phyloP scores from a whole-genome alignment of 1,140 invertebrate genomes.

The Himalopsyche phryganea region DNA sequence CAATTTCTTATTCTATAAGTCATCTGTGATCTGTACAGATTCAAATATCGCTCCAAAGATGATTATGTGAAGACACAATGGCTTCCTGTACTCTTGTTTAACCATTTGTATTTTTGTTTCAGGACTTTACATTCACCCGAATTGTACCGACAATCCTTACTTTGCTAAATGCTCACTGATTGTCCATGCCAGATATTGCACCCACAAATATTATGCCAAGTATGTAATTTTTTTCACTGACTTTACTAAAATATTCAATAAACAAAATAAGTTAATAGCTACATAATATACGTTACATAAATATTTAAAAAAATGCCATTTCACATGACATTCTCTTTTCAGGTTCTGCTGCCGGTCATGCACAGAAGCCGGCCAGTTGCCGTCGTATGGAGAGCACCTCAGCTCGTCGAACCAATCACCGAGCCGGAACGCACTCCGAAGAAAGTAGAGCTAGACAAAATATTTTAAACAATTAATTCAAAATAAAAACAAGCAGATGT shows the following conservation, averaged over 20 bases:
- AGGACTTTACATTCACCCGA: constrained; percentile 71
- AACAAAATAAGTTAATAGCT: background rate
- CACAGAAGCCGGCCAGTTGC: constrained; percentile 74
- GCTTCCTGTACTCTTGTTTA: too few species aligned
- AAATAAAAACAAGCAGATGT: too few species aligned
- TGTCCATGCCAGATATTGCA: constrained; percentile 76
- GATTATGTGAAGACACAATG: too few species aligned
- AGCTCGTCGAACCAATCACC: too few species aligned
- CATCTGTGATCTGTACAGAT: too few species aligned
- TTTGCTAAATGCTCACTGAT: constrained; percentile 87
- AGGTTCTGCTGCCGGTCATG: constrained; percentile 89
- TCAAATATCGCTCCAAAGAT: too few species aligned
- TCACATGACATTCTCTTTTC: constrained; percentile 6
- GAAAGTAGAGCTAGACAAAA: too few species aligned
- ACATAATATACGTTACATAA: background rate
- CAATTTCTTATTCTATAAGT: too few species aligned
- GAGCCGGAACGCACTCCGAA: too few species aligned
- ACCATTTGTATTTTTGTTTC: constrained; percentile 34
- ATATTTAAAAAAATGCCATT: background rate
- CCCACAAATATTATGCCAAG: constrained; percentile 82
- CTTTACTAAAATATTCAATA: background rate
- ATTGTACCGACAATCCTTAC: constrained; percentile 82
- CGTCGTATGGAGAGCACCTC: constrained; percentile 35
- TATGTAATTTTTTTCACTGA: constrained; percentile 33
- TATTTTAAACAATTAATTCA: too few species aligned